phyloP scores from a whole-genome alignment of 35 echinoderm and acorn worm species.

The Ophiothrix spiculata region DNA sequence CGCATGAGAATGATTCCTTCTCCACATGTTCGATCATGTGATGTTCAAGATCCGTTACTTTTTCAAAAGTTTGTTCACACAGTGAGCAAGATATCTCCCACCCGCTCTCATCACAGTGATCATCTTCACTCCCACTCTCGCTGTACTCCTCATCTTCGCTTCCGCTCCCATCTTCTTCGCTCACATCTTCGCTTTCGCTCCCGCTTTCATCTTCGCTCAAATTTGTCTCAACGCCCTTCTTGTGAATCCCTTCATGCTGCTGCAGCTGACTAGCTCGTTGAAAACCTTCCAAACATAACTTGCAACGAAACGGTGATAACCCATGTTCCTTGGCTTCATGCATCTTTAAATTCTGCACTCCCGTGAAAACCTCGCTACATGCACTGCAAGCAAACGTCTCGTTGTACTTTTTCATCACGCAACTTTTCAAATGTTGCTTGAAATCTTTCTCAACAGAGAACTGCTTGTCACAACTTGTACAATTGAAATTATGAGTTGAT shows the following conservation, averaged over 20 bases:
- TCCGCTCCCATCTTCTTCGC: too few relatives aligned
- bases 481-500: too few relatives aligned
- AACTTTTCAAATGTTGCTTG: too few relatives aligned
- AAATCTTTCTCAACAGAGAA: too few relatives aligned
- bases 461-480: too few relatives aligned
- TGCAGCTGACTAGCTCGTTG: neutral
- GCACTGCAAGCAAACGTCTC: neutral
- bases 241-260: neutral
- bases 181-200: too few relatives aligned
- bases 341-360: neutral
- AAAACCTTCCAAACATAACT: neutral
- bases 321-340: neutral
- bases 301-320: neutral
- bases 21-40: neutral
- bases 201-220: neutral
- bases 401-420: too few relatives aligned
- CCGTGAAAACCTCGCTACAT: neutral
- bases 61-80: neutral
- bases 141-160: too few relatives aligned
- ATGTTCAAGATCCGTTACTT: neutral
- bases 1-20: neutral
- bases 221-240: neutral
- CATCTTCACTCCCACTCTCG: too few relatives aligned
- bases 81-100: neutral
- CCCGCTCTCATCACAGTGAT: neutral